Evolutionary conservation across 2,888 invertebrate species (phyloP), one percentile per base, ranked within the genome.

Genomic region (Parnassius glacialis): DNA sequence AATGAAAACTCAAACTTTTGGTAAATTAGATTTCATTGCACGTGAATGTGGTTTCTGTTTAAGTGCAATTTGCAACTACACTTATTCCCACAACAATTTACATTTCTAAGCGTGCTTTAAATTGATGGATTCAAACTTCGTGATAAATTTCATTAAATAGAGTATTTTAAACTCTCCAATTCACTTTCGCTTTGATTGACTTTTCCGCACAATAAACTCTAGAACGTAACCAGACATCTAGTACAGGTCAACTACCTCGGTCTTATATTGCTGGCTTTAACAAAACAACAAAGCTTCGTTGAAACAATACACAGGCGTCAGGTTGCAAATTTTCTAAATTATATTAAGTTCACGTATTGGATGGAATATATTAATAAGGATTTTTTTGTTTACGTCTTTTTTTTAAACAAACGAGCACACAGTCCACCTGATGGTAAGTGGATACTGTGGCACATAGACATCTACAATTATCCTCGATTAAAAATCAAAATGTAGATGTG

Each of bases 191-290:
- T 44, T 51, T 63, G 55, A 59, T 63, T 59, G 55, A 63, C 20
- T 63, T 63, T 63, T 55, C 59, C 55, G 59, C 20, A 59, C 62
- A 47, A 63, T 63, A 59, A 52, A 63, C 57, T 52, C 34, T 55
- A 25, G 55, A 60, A 54, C 57, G 42, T 52, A 56, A 56, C 62
- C 55, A 63, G 62, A 63, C 62, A 52, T 59, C 59, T 59, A 54
- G 53, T 50, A 20, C 13, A n/a, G 62, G 54, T 63, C 41, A 43
- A 44, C 59, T 52, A 59, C 58, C 54, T 52, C 44, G n/a, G 12
- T 56, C 48, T 55, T 42, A 59, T 52, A 52, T 52, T 51, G 41
- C 34, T 50, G 13, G 50, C 50, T 62, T 62, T 53, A 58, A 58
- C 62, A 62, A 59, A 62, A 59, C 58, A 62, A 58, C 62, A 56